Percentiles rank a stretch among this genome's conserved stretches.
These are phyloP conservation scores for Iphiclides podalirius DNA, from an alignment of 2,888 invertebrate species.

Conservation along the genomic window DNA sequence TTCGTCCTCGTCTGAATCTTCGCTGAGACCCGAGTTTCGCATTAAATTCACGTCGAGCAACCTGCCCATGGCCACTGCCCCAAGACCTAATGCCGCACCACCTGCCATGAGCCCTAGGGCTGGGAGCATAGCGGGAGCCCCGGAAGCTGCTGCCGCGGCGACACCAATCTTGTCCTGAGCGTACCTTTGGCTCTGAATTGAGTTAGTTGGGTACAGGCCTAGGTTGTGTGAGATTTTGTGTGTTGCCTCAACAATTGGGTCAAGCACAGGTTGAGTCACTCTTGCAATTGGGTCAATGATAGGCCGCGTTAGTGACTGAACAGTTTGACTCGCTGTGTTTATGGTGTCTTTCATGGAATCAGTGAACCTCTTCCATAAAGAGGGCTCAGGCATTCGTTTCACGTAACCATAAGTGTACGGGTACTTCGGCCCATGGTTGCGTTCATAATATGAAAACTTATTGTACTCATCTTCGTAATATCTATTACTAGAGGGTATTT, in stretches of 20 bases:
- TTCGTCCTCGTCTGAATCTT: conserved; percentile 60
- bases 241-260: conserved; percentile 88
- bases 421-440: conserved; percentile 71
- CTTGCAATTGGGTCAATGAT: conserved; percentile 80
- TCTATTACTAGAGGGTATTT: conserved; percentile 59
- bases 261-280: conserved; percentile 83
- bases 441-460: conserved; percentile 78
- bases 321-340: conserved; percentile 84
- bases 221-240: conserved; percentile 89
- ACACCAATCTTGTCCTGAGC: conserved; percentile 84
- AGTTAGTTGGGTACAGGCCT: conserved; percentile 79
- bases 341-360: conserved; percentile 87
- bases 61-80: conserved; percentile 88
- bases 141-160: conserved; percentile 72
- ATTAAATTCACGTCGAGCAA: conserved; percentile 83
- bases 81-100: conserved; percentile 90
- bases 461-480: conserved; percentile 75
- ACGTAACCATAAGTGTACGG: conserved; percentile 82
- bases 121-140: conserved; percentile 84
- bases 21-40: conserved; percentile 71
- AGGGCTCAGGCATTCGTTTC: conserved; percentile 80
- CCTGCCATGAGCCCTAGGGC: conserved; percentile 89
- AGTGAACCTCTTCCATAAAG: conserved; percentile 86
- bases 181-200: conserved; percentile 66
- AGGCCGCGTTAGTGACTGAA: conserved; percentile 83